These are phyloP conservation scores for Tonatia bakeri DNA, from an alignment of 2,113 vertebrate genomes.

Conservation along the genomic window DNA sequence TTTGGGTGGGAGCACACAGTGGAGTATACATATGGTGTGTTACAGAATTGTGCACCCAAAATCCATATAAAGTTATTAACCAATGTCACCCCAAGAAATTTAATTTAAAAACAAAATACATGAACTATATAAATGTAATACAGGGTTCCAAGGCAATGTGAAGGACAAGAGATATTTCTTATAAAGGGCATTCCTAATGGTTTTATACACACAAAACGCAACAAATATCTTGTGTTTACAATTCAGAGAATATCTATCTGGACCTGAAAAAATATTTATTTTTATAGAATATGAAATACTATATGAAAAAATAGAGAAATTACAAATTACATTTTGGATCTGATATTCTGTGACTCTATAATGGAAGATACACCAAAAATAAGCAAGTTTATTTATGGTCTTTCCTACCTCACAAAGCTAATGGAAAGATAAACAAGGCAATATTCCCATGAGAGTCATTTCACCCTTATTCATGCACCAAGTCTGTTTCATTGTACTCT, in stretches of 20 bases:
- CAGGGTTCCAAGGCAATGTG: constrained; percentile 43
- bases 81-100: background rate
- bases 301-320: constrained; percentile 20
- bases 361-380: background rate
- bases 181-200: constrained; percentile 62
- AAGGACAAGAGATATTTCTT: constrained; percentile 69
- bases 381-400: background rate
- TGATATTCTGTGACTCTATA: background rate
- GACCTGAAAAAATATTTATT: background rate
- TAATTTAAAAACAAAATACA: constrained; percentile 42
- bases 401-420: background rate
- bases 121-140: constrained; percentile 68
- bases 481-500: background rate
- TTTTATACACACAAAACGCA: constrained; percentile 67
- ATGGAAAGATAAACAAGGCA: background rate
- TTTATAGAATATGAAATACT: constrained; percentile 41
- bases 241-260: constrained; percentile 45
- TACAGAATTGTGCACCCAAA: too few relatives aligned
- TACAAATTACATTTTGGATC: background rate
- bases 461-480: background rate
- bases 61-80: background rate
- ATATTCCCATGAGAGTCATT: background rate
- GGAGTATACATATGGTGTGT: too few relatives aligned
- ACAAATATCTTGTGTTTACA: constrained; percentile 45
- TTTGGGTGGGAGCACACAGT: background rate